Evolutionary conservation across 53 echinoderm and acorn worm genomes (phyloP).

Genomic region (Crossaster papposus): DNA sequence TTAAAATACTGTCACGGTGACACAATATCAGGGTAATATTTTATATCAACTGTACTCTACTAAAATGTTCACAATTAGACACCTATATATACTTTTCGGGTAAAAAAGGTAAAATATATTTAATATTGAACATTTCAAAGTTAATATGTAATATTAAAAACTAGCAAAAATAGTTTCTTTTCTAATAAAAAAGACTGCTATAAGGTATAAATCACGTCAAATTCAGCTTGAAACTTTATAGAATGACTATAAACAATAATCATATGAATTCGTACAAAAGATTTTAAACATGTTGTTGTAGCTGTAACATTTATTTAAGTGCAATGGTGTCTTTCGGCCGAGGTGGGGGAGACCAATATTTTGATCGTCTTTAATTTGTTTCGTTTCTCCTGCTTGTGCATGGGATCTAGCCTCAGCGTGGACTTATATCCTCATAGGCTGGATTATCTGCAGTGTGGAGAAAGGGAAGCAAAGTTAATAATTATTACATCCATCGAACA

Average conservation of each 20-base stretch:
- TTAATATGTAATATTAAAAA: neutral
- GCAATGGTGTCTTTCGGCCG: neutral
- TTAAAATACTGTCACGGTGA: too few relatives aligned
- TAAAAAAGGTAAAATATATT: neutral
- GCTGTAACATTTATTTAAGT: neutral
- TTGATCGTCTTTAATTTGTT: neutral
- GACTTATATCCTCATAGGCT: slow-evolving; percentile 4
- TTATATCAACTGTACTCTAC: too few relatives aligned
- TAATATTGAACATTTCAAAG: neutral
- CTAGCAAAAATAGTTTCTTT: neutral
- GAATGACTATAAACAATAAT: too few relatives aligned
- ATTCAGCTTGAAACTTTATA: too few relatives aligned
- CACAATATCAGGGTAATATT: too few relatives aligned
- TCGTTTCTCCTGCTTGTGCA: neutral
- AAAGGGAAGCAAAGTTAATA: neutral
- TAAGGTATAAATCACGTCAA: too few relatives aligned
- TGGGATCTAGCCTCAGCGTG: slow-evolving; percentile 12
- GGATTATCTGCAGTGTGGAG: slow-evolving; percentile 17
- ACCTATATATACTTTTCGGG: too few relatives aligned
- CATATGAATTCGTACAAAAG: too few relatives aligned
- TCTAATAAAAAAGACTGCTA: too few relatives aligned
- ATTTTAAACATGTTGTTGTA: too few relatives aligned
- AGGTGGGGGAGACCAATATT: neutral
- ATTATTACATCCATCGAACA: neutral
- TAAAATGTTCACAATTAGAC: too few relatives aligned